Base-by-base conservation (phyloP, 2,888 invertebrate species). In the Meiosimyza decipiens region DNA sequence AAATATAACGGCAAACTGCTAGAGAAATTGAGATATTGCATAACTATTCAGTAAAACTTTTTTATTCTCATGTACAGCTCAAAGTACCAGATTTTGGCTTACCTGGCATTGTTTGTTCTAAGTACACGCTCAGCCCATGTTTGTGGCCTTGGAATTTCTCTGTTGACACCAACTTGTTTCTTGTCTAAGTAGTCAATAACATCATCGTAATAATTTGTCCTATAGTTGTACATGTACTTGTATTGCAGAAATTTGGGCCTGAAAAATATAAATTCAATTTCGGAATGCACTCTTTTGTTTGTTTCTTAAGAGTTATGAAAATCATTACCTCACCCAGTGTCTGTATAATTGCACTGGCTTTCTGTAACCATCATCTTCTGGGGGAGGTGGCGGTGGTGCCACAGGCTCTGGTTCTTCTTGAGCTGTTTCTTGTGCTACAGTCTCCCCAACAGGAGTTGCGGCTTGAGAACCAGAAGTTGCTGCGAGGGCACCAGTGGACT, bases 121-220 rank as follows among this genome's bases (percentile, higher is more conserved):
- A 95, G 89, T 55, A 92, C 92, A 71, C 95, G 90, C 86, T 95
- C 95, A 65, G 92, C 93, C 95, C 95, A 95, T 49, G 94, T 95
- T 87, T 95, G 94, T 16, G 95, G 91, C 71, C 92, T 89, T 2
- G 95, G 95, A 74, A 90, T 89, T 79, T 95, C 95, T 65, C 92
- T 90, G 28, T 82, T 76, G 67, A 91, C 82, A 0, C 95, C 95
- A 78, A 89, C 89, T 86, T 92, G 91, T 80, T 93, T 90, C 83
- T 92, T 91, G 86, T 95, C 93, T 87, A 95, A 87, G 88, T 93
- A 95, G 82, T 92, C 92, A 86, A 95, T 94, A 74, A 94, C 92
- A 84, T 95, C 95, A 84, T 95, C 92, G 87, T 95, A 95, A 86
- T 95, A 95, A 88, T 94, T 95, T 87, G 92, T 91, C 88, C 93